phyloP scores from a whole-genome alignment of 2,797 vertebrate species.

The Phoeniculus purpureus region DNA sequence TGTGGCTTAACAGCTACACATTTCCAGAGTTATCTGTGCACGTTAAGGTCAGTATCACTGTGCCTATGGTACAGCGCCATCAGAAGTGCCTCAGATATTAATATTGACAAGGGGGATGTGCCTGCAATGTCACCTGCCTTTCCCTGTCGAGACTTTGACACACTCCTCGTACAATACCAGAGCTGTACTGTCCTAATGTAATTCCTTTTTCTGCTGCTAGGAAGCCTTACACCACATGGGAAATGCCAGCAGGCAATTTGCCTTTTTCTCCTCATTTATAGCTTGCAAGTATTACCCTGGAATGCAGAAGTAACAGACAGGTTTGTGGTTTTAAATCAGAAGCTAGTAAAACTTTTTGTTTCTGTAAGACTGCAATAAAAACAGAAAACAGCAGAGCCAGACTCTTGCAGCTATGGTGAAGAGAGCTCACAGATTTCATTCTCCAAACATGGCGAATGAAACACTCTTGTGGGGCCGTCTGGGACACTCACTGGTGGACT shows the following conservation, averaged over 20 bases:
- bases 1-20: constrained; percentile 23
- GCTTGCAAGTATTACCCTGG: neutral
- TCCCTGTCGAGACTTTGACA: neutral
- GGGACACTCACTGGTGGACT: neutral
- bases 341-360: neutral
- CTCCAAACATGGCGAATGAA: neutral
- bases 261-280: neutral
- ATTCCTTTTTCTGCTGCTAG: neutral
- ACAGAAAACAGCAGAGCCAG: neutral
- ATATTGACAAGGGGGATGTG: neutral
- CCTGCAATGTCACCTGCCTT: neutral
- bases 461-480: neutral
- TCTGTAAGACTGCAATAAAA: neutral
- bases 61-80: neutral
- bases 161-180: neutral
- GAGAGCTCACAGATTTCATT: neutral
- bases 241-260: neutral
- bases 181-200: neutral
- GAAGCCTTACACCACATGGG: neutral
- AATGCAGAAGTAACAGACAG: neutral
- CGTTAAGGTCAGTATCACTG: constrained; percentile 12
- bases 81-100: neutral
- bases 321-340: constrained; percentile 24
- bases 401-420: neutral
- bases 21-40: constrained; percentile 13